A percentile compares a stretch with the other conserved stretches of the same genome.
phyloP scores from a whole-genome alignment of 2,888 invertebrate species.

The Melanophora roralis region DNA sequence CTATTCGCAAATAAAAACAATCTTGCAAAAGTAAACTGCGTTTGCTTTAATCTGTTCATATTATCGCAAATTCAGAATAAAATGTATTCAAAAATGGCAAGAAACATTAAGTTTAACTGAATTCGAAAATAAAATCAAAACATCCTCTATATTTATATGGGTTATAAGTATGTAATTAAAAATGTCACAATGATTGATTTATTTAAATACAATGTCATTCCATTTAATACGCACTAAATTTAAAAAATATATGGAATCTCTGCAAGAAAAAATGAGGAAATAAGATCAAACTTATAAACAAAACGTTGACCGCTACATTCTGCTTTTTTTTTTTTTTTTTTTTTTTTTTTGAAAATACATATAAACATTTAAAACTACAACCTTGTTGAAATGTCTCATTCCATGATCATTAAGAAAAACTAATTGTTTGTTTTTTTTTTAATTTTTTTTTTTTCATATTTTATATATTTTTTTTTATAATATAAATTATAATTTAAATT shows the following conservation, averaged over 20 bases:
- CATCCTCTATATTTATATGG: too few relatives aligned
- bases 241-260: constrained; percentile 13
- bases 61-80: too few relatives aligned
- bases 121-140: too few relatives aligned
- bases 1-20: too few relatives aligned
- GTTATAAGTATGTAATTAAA: too few relatives aligned
- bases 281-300: neutral
- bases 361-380: neutral
- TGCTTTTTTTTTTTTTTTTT: too few relatives aligned
- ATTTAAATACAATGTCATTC: too few relatives aligned
- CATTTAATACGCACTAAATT: neutral
- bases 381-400: constrained; percentile 49
- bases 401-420: constrained; percentile 50
- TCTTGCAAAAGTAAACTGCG: too few relatives aligned
- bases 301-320: constrained; percentile 51
- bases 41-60: too few relatives aligned
- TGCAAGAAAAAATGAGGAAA: constrained; percentile 38
- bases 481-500: constrained; percentile 38
- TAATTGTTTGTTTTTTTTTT: constrained; percentile 37
- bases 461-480: constrained; percentile 33
- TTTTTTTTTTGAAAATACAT: constrained; percentile 12
- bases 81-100: too few relatives aligned
- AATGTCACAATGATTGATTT: too few relatives aligned
- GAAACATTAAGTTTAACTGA: too few relatives aligned
- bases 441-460: constrained; percentile 24